Conservation (phyloP, 1,140 invertebrate species). For the Orius insidiosus region DNA sequence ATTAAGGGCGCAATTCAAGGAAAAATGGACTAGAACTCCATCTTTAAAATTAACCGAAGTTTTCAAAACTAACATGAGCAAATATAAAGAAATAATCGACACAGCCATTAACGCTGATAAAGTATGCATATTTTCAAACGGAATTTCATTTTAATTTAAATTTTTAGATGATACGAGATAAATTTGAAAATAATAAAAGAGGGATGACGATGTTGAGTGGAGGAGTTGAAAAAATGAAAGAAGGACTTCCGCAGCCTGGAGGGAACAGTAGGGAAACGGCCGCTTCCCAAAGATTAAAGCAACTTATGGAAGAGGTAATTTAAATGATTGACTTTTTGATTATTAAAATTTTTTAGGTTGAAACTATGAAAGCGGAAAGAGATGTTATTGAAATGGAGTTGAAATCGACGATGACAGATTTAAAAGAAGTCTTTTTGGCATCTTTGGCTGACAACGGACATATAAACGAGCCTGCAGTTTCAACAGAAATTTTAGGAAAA, state of each 20-base stretch:
- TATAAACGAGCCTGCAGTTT: conserved; percentile 64
- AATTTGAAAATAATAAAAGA: conserved; percentile 62
- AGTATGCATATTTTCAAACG: conserved; percentile 28
- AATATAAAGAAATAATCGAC: conserved; percentile 83
- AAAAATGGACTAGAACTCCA: conserved; percentile 75
- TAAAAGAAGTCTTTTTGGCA: conserved; percentile 64
- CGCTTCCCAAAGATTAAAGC: conserved; percentile 47
- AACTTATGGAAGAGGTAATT: conserved; percentile 59
- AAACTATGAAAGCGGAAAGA: conserved; percentile 72
- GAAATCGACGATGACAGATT: conserved; percentile 65
- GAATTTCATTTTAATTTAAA: not conserved
- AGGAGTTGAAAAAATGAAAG: conserved; percentile 42
- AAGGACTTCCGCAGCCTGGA: conserved; percentile 35
- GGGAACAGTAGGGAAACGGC: conserved; percentile 27
- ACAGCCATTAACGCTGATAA: conserved; percentile 70
- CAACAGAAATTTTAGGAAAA: conserved; percentile 55
- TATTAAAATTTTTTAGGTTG: conserved; percentile 48
- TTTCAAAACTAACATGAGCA: conserved; percentile 66
- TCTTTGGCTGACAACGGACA: conserved; percentile 68
- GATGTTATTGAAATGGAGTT: conserved; percentile 77
- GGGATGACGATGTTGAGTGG: conserved; percentile 70
- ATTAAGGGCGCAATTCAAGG: conserved; percentile 75
- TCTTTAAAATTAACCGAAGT: conserved; percentile 79
- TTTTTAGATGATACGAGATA: conserved; percentile 53
- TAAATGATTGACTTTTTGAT: not conserved